Evolutionary conservation across 2,113 vertebrate species (phyloP).

Genomic region (Nesoenas mayeri): DNA sequence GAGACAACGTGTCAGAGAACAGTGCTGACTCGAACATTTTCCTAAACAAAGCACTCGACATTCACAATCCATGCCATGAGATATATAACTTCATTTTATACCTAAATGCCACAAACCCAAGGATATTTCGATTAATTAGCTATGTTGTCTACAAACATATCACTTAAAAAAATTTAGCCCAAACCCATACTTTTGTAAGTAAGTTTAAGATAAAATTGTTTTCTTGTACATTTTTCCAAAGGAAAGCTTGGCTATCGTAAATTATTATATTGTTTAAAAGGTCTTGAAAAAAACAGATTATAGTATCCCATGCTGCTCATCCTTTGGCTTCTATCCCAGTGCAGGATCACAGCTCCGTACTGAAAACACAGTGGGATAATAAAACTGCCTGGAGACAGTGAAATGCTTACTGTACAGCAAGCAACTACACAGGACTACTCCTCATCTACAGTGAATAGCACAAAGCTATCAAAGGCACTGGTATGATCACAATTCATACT

Average conservation of each 20-base stretch:
- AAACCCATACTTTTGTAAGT: not conserved
- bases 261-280: constrained; percentile 60
- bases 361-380: constrained; percentile 63
- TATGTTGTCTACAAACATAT: not conserved
- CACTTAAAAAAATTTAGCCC: not conserved
- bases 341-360: constrained; percentile 65
- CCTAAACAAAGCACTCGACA: constrained; percentile 46
- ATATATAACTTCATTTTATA: constrained; percentile 27
- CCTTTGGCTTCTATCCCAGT: constrained; percentile 68
- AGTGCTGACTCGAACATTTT: constrained; percentile 37
- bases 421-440: not conserved
- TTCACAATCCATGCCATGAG: not conserved
- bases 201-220: not conserved
- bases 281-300: constrained; percentile 65
- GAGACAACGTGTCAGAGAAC: constrained; percentile 32
- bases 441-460: not conserved
- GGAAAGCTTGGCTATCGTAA: constrained; percentile 54
- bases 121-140: constrained; percentile 21
- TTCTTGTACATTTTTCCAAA: constrained; percentile 22
- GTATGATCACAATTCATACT: not conserved
- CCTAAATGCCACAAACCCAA: constrained; percentile 7
- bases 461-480: not conserved
- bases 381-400: constrained; percentile 35
- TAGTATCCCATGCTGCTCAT: constrained; percentile 67
- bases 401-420: constrained; percentile 27